These are phyloP conservation scores for Melanotaenia trifasciata DNA, from an alignment of 2,797 vertebrate genomes.

Conservation along the genomic window DNA sequence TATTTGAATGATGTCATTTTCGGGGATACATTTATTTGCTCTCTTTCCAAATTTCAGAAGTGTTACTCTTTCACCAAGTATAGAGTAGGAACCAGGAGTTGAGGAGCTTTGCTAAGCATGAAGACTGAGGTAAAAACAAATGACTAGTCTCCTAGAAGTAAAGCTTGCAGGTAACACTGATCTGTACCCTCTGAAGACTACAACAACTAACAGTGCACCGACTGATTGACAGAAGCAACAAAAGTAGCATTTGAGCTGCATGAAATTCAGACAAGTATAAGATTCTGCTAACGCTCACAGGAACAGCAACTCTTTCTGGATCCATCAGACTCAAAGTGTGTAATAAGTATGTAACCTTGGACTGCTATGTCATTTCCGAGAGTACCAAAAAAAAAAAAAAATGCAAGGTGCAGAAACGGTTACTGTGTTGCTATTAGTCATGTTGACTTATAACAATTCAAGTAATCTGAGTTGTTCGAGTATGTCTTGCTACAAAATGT, in stretches of 20 bases:
- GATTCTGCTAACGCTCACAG: background rate
- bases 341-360: background rate
- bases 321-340: background rate
- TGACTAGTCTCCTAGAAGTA: background rate
- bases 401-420: background rate
- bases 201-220: background rate
- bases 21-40: background rate
- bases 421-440: background rate
- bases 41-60: slow-evolving; percentile 17
- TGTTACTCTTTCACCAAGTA: background rate
- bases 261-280: background rate
- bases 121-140: background rate
- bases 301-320: background rate
- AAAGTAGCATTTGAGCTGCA: background rate
- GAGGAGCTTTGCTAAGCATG: slow-evolving; percentile 5
- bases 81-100: background rate
- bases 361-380: background rate
- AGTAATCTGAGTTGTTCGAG: background rate
- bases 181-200: background rate
- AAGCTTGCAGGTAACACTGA: background rate
- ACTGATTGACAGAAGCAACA: background rate
- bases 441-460: background rate
- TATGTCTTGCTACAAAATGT: background rate
- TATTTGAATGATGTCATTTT: slow-evolving; percentile 18
- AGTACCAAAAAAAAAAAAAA: background rate